Conservation (phyloP, 2,797 vertebrate species). For the Sciurus carolinensis region DNA sequence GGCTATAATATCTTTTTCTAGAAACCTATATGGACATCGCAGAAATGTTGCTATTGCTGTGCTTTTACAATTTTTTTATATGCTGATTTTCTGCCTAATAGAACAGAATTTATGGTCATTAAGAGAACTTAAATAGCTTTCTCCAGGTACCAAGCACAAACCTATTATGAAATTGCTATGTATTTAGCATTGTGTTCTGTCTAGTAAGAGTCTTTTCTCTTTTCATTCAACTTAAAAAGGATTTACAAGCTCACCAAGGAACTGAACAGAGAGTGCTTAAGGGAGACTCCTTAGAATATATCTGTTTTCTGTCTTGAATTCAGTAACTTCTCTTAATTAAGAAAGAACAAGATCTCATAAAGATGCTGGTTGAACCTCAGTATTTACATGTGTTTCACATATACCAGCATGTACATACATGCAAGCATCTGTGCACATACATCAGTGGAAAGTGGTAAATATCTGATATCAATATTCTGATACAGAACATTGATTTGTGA, state of each 20-base stretch:
- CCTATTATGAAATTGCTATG: neutral
- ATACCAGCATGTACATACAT: neutral
- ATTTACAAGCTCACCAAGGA: constrained; percentile 5
- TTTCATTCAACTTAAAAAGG: neutral
- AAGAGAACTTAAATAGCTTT: constrained; percentile 56
- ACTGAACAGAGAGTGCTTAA: neutral
- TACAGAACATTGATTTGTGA: constrained; percentile 15
- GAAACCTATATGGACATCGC: neutral
- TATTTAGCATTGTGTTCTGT: neutral
- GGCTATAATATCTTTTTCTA: neutral
- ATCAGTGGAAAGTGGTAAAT: neutral
- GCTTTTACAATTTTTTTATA: neutral
- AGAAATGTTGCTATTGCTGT: constrained; percentile 23
- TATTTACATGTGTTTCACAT: neutral
- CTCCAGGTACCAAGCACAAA: constrained; percentile 49
- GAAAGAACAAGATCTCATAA: constrained; percentile 14
- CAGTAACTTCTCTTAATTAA: neutral
- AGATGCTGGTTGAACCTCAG: neutral
- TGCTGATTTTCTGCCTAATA: neutral
- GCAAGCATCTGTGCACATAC: neutral
- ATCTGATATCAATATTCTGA: neutral
- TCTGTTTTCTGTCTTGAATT: neutral
- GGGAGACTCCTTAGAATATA: neutral
- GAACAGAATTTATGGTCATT: neutral
- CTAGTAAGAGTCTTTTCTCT: neutral